These are phyloP conservation scores for Tympanoctomys barrerae DNA, from an alignment of 2,797 vertebrate species.

Conservation along the genomic window DNA sequence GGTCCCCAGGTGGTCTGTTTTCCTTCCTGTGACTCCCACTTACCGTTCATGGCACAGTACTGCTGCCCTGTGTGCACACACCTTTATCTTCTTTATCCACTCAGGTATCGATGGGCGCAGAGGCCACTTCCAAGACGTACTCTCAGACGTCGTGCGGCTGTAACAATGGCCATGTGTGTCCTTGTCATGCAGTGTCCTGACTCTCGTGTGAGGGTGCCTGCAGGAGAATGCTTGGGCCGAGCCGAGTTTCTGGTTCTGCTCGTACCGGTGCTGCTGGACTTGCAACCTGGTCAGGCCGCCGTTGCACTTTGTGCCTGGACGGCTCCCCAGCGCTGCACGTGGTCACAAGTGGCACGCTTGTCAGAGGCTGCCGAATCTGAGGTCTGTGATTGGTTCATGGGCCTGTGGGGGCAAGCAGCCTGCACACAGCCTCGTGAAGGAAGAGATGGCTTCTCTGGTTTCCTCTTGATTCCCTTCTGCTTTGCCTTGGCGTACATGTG, in stretches of 20 bases:
- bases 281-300: neutral
- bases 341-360: neutral
- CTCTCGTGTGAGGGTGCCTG: neutral
- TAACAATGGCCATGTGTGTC: neutral
- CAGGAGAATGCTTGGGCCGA: neutral
- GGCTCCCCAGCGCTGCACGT: neutral
- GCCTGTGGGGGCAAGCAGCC: neutral
- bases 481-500: neutral
- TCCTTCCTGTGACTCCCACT: neutral
- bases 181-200: neutral
- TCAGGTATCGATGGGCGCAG: neutral
- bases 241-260: neutral
- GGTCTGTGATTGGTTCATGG: too few species aligned
- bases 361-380: neutral
- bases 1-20: neutral
- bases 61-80: neutral
- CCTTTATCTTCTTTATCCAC: neutral
- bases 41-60: neutral
- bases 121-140: neutral
- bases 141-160: neutral
- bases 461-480: neutral
- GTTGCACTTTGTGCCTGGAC: neutral
- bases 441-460: neutral
- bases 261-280: neutral
- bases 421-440: neutral